These are phyloP conservation scores for Gasterosteus aculeatus DNA, from an alignment of 2,113 vertebrate genomes.

Conservation along the genomic window DNA sequence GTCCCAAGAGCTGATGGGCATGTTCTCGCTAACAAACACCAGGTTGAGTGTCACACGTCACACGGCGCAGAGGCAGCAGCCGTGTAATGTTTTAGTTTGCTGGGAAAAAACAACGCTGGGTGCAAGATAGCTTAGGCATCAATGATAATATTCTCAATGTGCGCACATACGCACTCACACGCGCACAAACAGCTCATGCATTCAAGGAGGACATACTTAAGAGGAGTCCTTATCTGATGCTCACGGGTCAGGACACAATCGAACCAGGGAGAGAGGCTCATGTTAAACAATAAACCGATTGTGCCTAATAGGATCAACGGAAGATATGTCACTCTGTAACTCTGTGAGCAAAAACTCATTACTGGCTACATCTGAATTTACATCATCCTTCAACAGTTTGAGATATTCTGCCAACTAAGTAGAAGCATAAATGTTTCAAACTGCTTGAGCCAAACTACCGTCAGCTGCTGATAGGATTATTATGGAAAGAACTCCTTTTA, in stretches of 20 bases:
- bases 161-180: background rate
- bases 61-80: conserved; percentile 21
- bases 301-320: conserved; percentile 2
- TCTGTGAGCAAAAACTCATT: background rate
- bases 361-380: background rate
- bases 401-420: background rate
- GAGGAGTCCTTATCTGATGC: conserved; percentile 14
- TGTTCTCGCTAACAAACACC: conserved; percentile 22
- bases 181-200: background rate
- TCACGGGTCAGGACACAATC: conserved; percentile 15
- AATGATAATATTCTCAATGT: conserved; percentile 9
- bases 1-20: conserved; percentile 10
- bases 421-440: background rate
- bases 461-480: background rate
- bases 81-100: conserved; percentile 46
- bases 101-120: conserved; percentile 32
- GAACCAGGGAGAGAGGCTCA: conserved; percentile 6
- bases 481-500: background rate
- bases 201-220: background rate
- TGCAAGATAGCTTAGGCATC: background rate
- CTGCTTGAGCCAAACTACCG: background rate
- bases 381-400: background rate
- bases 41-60: conserved; percentile 1
- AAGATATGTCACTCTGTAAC: background rate
- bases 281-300: background rate